A percentile compares a stretch with the other conserved stretches of the same genome.
Conservation (phyloP, 2,113 vertebrate species). For the Spheniscus mendiculus region DNA sequence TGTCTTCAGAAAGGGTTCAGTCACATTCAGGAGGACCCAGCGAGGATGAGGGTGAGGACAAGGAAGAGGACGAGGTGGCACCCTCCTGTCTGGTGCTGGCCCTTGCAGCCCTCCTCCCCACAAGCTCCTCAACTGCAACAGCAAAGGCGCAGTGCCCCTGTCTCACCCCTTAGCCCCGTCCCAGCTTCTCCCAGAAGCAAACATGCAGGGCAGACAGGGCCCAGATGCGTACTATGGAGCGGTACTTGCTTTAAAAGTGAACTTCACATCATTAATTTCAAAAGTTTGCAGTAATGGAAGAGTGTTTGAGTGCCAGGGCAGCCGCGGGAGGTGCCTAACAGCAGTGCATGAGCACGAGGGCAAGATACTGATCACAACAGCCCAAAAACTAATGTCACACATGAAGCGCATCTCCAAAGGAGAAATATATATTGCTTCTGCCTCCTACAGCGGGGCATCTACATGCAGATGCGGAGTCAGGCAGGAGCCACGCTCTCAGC, state of each 20-base stretch:
- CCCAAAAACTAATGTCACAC: background rate
- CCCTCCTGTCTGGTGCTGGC: background rate
- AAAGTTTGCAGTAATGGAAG: background rate
- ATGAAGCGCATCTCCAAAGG: background rate
- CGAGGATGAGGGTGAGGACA: rapidly evolving
- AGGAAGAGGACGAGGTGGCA: background rate
- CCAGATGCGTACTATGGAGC: rapidly evolving
- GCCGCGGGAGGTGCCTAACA: rapidly evolving
- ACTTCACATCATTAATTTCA: background rate
- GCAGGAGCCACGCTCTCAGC: background rate
- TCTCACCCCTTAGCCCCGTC: background rate
- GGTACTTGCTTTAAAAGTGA: background rate
- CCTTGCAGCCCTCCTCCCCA: background rate
- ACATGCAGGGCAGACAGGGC: rapidly evolving
- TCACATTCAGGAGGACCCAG: background rate
- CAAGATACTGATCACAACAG: background rate
- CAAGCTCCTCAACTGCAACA: rapidly evolving
- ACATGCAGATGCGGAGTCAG: background rate
- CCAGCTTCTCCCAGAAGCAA: background rate
- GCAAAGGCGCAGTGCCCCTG: rapidly evolving
- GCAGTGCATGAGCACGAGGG: rapidly evolving
- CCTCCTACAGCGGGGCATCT: background rate
- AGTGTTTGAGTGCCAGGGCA: background rate
- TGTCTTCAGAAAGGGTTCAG: background rate
- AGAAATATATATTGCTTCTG: background rate